Conservation (phyloP, 30 jellyfish, hydroid and myxozoan species). For the Hydractinia echinata region DNA sequence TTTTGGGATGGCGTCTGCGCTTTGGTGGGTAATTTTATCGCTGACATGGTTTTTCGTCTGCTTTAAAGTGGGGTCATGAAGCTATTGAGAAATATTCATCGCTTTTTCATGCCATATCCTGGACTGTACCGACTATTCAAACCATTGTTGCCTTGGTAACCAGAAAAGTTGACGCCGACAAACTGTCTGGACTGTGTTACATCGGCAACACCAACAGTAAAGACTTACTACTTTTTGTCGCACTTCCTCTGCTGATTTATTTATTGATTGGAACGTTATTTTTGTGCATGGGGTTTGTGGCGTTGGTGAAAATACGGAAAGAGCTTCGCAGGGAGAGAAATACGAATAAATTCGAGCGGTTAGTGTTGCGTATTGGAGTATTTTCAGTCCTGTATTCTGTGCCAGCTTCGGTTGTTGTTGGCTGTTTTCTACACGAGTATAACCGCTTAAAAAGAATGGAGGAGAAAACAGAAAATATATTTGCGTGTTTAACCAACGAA, state of each 20-base stretch:
- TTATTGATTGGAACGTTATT: constrained; percentile 65
- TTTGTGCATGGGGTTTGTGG: constrained; percentile 66
- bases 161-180: constrained; percentile 79
- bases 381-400: constrained; percentile 73
- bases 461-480: constrained; percentile 25
- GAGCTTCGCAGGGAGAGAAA: constrained; percentile 69
- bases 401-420: constrained; percentile 91
- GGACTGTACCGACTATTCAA: constrained; percentile 86
- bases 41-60: constrained; percentile 93
- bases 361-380: constrained; percentile 80
- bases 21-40: constrained; percentile 88
- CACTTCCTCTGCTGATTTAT: constrained; percentile 58
- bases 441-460: constrained; percentile 42
- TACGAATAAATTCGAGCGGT: constrained; percentile 66
- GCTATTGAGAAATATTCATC: constrained; percentile 90
- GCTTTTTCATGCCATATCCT: constrained; percentile 75
- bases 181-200: constrained; percentile 79
- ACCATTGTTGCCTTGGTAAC: constrained; percentile 84
- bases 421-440: constrained; percentile 81
- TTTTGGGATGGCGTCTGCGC: constrained; percentile 91
- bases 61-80: constrained; percentile 91
- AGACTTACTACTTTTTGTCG: constrained; percentile 64
- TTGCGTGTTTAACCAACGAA: constrained; percentile 43
- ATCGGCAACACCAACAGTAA: constrained; percentile 57
- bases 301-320: constrained; percentile 66